Evolutionary conservation across 2,888 invertebrate species (phyloP), one percentile per base, ranked within the genome.

Genomic region (Ischnura elegans): DNA sequence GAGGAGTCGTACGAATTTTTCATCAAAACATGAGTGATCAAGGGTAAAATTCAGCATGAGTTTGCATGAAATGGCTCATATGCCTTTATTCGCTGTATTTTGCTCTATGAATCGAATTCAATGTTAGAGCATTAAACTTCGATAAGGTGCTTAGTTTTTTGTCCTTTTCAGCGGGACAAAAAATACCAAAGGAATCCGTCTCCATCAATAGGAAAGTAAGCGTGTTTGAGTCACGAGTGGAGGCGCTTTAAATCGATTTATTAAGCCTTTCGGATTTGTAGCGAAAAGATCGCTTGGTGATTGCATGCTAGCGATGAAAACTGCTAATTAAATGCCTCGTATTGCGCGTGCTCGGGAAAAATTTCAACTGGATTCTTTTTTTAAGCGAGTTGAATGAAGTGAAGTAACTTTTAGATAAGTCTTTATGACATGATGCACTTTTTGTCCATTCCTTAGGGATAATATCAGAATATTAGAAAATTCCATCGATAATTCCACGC

Each of bases 281-380:
- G 36, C 76, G 76, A 29, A 76, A 76, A 76, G 76, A 76, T 76
- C 76, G 36, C 36, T 76, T 76, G 36, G 76, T 76, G 76, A 76
- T 76, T 76, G 36, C 29, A 8, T 76, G 36, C 29, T 36, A 36
- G 76, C 76, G 36, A 76, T 76, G 8, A 8, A 76, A 76, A 76
- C 29, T 36, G 36, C 76, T 76, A 36, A 76, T 76, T 36, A 36
- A 76, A 36, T 16, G 29, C 76, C 16, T 76, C 36, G 21, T 29
- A 8, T 76, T 76, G 36, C 36, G 36, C 36, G 29, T 36, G 76
- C 29, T 25, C 1, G 10, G 16, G 36, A 76, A 36, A 25, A 36
- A 1, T 36, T 76, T 76, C 76, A n/a, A 36, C 29, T 66, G 29
- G 29, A 66, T 6, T 66, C 66, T 76, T 13, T 76, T 76, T 76